A percentile compares a stretch with the other conserved stretches of the same genome.
Evolutionary conservation across 1,140 invertebrate genomes (phyloP).

Genomic region (Bursaphelenchus mucronatus): DNA sequence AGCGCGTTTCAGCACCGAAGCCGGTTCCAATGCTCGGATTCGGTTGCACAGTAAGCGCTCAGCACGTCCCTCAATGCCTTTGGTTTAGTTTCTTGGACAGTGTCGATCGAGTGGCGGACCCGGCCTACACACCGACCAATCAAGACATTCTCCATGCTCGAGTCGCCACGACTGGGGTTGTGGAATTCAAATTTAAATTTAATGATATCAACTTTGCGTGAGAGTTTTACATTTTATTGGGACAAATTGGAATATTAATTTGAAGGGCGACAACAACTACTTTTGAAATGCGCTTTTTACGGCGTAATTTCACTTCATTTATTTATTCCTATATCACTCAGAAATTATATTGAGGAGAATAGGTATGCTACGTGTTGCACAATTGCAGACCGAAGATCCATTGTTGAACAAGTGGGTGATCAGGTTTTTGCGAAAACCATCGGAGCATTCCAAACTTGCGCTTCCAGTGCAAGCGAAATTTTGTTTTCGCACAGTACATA

Average conservation of each 20-base stretch:
- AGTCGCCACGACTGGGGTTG: conserved; percentile 86
- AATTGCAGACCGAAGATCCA: too few relatives aligned
- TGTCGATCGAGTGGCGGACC: conserved; percentile 82
- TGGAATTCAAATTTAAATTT: conserved; percentile 79
- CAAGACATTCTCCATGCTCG: conserved; percentile 92
- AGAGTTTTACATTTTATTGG: conserved; percentile 4
- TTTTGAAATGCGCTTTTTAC: too few relatives aligned
- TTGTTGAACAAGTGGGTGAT: too few relatives aligned
- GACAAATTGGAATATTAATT: not conserved
- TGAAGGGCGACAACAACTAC: not conserved
- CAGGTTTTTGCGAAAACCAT: too few relatives aligned
- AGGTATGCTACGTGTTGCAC: too few relatives aligned
- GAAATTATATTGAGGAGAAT: too few relatives aligned
- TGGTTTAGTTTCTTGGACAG: conserved; percentile 67
- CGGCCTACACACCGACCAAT: conserved; percentile 69
- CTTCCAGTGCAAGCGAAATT: too few relatives aligned
- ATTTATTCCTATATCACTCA: too few relatives aligned
- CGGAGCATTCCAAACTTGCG: too few relatives aligned
- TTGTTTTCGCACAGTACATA: too few relatives aligned
- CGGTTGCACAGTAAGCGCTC: conserved; percentile 27
- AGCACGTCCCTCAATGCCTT: not conserved
- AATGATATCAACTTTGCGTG: conserved; percentile 52
- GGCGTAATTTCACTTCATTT: too few relatives aligned
- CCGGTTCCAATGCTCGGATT: conserved; percentile 31
- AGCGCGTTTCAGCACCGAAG: conserved; percentile 16